These are phyloP conservation scores for Frankliniella fusca DNA, from an alignment of 2,888 invertebrate species.

Conservation along the genomic window DNA sequence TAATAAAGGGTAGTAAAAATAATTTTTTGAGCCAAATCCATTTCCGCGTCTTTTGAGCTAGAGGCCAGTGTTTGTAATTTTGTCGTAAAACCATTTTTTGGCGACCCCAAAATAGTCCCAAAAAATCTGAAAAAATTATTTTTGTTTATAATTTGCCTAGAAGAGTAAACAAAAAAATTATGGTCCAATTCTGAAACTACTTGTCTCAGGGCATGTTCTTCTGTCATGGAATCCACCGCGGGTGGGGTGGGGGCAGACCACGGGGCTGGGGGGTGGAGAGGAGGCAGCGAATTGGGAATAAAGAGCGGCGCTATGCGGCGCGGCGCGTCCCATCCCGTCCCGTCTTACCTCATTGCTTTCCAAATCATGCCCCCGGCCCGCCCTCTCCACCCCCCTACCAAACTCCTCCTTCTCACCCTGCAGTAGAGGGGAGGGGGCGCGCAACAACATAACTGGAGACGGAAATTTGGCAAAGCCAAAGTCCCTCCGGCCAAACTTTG, in stretches of 20 bases:
- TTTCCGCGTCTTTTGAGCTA: too few species aligned
- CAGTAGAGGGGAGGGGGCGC: background rate
- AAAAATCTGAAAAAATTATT: too few species aligned
- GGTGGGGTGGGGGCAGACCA: background rate
- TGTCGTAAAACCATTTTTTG: too few species aligned
- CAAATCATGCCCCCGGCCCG: background rate
- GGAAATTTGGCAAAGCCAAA: background rate
- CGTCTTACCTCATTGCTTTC: constrained; percentile 39
- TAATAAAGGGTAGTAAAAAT: too few species aligned
- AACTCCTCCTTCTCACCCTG: background rate
- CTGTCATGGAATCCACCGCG: too few species aligned
- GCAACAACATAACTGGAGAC: background rate
- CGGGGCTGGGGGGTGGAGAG: background rate
- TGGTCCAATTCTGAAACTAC: too few species aligned
- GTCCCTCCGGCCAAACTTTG: background rate
- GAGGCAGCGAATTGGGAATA: background rate
- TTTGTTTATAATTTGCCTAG: too few species aligned
- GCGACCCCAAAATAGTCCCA: too few species aligned
- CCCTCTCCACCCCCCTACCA: background rate
- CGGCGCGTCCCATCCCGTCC: constrained; percentile 37
- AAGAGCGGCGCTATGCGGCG: constrained; percentile 39
- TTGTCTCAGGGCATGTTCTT: too few species aligned
- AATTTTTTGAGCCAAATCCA: too few species aligned
- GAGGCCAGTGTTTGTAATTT: too few species aligned
- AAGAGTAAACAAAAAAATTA: too few species aligned